Evolutionary conservation across 2,113 vertebrate genomes (phyloP), one percentile per base, ranked within the genome.

Genomic region (Dasyornis broadbenti): DNA sequence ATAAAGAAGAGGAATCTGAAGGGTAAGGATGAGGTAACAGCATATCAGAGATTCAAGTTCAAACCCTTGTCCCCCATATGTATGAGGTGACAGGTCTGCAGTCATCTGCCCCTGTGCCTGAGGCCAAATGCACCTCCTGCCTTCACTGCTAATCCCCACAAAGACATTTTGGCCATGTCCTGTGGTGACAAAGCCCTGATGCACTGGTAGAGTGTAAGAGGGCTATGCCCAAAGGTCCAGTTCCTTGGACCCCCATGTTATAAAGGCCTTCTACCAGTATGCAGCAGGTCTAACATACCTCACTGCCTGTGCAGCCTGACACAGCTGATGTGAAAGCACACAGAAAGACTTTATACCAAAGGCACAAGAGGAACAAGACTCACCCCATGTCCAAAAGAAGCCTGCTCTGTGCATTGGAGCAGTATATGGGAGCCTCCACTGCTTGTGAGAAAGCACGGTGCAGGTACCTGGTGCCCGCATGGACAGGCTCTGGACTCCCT

Each of bases 311-410:
- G 14, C 39, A 82, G 37, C 26, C n/a, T 53, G 57, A 42, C 22
- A 6, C 0, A 50, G 60, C 33, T 59, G 49, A 54, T 35, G 39
- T 37, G 35, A 49, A 88, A 82, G n/a, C n/a, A 54, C 78, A 78
- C 6, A 40, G 61, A 39, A 44, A 82, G 45, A 26, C 8, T 79
- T 49, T 14, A 23, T 13, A 53, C 13, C 24, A 44, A 68, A 82
- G 75, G 24, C 16, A n/a, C 7, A 40, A 59, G 53, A 75, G 35
- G 10, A 49, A 15, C 0, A 0, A 0, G 37, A 44, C 27, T 76
- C 5, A 2, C 11, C 1, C 0, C 4, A 0, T 37, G 35, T 45
- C 31, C 65, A 35, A 35, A 31, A 31, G 28, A 44, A 75, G 42
- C 56, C 65, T 82, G n/a, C 11, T 63, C 24, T 61, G 42, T 40